Base-by-base conservation (phyloP, 2,113 vertebrate species). In the Austrofundulus limnaeus region DNA sequence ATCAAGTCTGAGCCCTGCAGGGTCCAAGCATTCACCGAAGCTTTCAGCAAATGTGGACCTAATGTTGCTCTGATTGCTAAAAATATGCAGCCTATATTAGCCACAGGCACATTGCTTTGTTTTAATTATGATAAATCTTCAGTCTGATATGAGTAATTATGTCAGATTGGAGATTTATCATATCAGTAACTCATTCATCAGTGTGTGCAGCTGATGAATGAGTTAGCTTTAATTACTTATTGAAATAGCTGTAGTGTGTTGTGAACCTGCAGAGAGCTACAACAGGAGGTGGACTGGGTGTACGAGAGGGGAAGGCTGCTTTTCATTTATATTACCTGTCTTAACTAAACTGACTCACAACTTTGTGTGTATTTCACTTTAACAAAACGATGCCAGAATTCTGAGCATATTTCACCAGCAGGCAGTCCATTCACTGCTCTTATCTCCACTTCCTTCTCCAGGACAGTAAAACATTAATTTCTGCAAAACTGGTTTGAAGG, bases 61-160 rank as follows among this genome's bases (percentile, higher is more conserved):
- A 65, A 68, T 67, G 42, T 67, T 38, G 56, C 25, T 34, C 51
- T 61, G 61, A 72, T 66, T 19, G 45, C 58, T 57, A 13, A 51
- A 65, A 61, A 52, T 31, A 41, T 42, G 53, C 52, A 43, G 16
- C 39, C 60, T 45, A 20, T 43, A 43, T 19, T 45, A 77, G 41
- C 47, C 28, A 48, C 60, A 56, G 60, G 25, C 47, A 50, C 65
- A 67, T 74, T 66, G 23, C 57, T 72, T 61, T 49, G 50, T 51
- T 64, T 34, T 85, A 80, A 87, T 85, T 74, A 82, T 83, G 76
- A 86, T 77, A 51, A 73, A 86, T 77, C 38, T 75, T 39, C 48
- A 57, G 42, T 61, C 24, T 24, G 66, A 78, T 71, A 73, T 65
- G 77, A 7, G 25, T 28, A 28, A 28, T 28, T 28, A 28, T 28